phyloP scores from a whole-genome alignment of 2,113 vertebrate species.

The Cisticola juncidis region DNA sequence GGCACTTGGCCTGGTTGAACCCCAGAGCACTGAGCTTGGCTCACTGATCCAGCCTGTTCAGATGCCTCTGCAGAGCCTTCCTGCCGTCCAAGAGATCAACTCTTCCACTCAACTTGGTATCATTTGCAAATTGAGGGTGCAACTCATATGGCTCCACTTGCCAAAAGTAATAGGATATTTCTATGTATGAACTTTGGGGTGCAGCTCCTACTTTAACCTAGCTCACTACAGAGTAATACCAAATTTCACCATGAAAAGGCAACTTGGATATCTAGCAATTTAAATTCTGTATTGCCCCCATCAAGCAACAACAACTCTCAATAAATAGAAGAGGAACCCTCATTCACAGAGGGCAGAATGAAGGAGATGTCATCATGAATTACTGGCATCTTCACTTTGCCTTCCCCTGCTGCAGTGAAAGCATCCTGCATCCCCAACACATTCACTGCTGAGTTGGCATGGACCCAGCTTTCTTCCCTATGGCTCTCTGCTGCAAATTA shows the following conservation, averaged over 20 bases:
- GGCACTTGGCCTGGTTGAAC: background rate
- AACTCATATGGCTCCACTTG: background rate
- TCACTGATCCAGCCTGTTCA: background rate
- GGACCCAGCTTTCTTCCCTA: background rate
- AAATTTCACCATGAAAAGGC: background rate
- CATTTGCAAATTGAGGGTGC: background rate
- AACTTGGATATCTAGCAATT: background rate
- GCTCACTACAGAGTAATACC: background rate
- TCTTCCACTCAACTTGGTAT: background rate
- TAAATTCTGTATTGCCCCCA: background rate
- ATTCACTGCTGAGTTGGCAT: background rate
- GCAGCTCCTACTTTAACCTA: background rate
- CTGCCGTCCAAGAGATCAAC: background rate
- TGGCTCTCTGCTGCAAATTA: background rate
- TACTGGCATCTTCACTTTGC: background rate
- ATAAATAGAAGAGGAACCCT: background rate
- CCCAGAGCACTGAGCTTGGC: fast-evolving
- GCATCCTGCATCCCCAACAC: background rate
- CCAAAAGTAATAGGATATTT: background rate
- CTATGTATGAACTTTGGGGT: fast-evolving
- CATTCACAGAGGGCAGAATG: background rate
- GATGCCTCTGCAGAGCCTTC: background rate
- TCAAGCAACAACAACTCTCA: background rate
- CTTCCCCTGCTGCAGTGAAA: background rate
- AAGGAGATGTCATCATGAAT: background rate